Evolutionary conservation across 2,888 invertebrate species (phyloP).

Genomic region (Agrochola macilenta): DNA sequence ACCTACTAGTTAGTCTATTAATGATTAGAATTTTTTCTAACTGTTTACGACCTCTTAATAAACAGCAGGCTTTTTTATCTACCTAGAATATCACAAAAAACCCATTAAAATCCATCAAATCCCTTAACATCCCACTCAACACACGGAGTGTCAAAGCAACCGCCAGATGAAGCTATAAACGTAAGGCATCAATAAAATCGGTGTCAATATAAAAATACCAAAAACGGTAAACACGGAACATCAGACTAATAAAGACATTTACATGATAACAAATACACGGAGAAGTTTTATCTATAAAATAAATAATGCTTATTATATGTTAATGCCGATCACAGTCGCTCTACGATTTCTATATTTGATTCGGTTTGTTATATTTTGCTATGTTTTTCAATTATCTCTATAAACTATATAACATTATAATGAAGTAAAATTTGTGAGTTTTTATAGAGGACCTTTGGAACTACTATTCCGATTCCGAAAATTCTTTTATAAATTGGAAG

Average conservation of each 20-base stretch:
- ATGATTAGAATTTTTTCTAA: not conserved
- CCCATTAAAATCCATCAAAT: slow-evolving; percentile 36
- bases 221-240: slow-evolving; percentile 51
- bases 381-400: not conserved
- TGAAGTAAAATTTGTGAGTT: not conserved
- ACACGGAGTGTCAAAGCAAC: slow-evolving; percentile 20
- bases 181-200: slow-evolving; percentile 37
- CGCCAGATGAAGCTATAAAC: slow-evolving; percentile 47
- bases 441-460: no score
- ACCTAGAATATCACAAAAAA: not conserved
- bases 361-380: not conserved
- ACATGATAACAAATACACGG: slow-evolving; percentile 38
- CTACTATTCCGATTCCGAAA: no score
- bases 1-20: not conserved
- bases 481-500: no score
- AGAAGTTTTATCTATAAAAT: slow-evolving; percentile 18
- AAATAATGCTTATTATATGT: slow-evolving; percentile 40
- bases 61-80: not conserved
- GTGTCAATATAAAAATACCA: slow-evolving; percentile 31
- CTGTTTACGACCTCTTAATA: not conserved
- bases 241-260: slow-evolving; percentile 55
- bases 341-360: slow-evolving; percentile 10
- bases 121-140: slow-evolving; percentile 22
- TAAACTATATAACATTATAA: not conserved
- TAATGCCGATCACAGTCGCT: slow-evolving; percentile 12